A percentile compares a stretch with the other conserved stretches of the same genome.
Evolutionary conservation across 2,113 vertebrate species (phyloP).

Genomic region (Pycnonotus jocosus): DNA sequence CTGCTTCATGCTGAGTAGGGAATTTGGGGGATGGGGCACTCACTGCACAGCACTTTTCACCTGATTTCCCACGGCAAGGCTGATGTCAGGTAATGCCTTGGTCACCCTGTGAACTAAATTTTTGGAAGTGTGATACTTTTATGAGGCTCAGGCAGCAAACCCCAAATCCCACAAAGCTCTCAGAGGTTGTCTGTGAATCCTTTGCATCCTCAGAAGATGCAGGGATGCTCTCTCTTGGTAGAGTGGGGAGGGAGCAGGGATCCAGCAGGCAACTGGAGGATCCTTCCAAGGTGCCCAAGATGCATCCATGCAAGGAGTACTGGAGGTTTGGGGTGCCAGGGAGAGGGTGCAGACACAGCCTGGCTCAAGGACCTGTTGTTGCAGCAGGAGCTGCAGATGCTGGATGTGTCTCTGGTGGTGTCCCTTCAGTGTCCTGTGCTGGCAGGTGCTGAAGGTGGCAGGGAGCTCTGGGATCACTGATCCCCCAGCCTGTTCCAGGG

Average conservation of each 20-base stretch:
- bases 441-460: background rate
- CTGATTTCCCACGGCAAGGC: background rate
- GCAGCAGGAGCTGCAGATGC: background rate
- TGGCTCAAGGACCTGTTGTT: accelerated
- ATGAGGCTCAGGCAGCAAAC: background rate
- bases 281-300: accelerated
- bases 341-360: background rate
- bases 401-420: background rate
- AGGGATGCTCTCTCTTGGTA: background rate
- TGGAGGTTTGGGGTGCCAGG: background rate
- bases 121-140: background rate
- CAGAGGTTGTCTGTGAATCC: background rate
- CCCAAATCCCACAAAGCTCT: background rate
- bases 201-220: background rate
- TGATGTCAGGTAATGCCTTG: background rate
- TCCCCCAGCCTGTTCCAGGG: background rate
- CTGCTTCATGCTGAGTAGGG: constrained; percentile 1
- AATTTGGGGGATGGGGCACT: background rate
- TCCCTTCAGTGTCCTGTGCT: background rate
- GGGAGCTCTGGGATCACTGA: background rate
- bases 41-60: background rate
- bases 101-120: background rate
- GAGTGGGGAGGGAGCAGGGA: background rate
- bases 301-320: background rate
- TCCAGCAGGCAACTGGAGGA: background rate